A percentile compares a stretch with the other conserved stretches of the same genome.
Conservation (phyloP, 2,797 vertebrate genomes). For the Bryconaethiops microstoma region DNA sequence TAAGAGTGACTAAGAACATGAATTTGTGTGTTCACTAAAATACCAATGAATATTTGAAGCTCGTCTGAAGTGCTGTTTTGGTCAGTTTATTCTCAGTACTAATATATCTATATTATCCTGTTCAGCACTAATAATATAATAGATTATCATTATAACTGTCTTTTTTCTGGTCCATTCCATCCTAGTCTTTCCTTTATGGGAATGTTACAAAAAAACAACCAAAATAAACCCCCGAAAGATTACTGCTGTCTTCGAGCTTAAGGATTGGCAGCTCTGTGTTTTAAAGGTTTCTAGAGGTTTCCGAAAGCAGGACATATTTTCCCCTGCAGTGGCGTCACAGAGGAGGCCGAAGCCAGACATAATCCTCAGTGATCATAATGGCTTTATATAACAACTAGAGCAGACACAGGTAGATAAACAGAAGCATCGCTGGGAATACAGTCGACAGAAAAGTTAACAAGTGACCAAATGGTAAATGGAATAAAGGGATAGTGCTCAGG, state of each 20-base stretch:
- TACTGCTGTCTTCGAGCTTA: not conserved
- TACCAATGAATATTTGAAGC: too few relatives aligned
- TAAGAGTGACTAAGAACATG: too few relatives aligned
- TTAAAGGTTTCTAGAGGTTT: constrained; percentile 32
- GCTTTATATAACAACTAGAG: constrained; percentile 52
- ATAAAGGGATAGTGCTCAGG: constrained; percentile 1
- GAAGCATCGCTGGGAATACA: constrained; percentile 2
- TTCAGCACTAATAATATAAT: not conserved
- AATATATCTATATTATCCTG: not conserved
- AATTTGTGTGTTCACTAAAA: too few relatives aligned
- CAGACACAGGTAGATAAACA: constrained; percentile 49
- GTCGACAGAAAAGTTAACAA: constrained; percentile 13
- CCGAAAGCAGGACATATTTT: constrained; percentile 21
- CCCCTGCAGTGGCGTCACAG: constrained; percentile 26
- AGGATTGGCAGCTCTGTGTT: constrained; percentile 6
- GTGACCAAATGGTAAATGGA: constrained; percentile 5
- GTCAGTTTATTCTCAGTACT: too few relatives aligned
- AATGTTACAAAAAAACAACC: too few relatives aligned
- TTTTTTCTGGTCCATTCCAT: not conserved
- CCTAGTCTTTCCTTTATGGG: not conserved
- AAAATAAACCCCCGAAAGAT: too few relatives aligned
- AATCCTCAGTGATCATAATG: constrained; percentile 52
- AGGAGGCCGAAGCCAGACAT: constrained; percentile 28
- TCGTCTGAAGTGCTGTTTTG: too few relatives aligned
- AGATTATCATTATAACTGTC: not conserved